Evolutionary conservation across 2,888 invertebrate species (phyloP).

Genomic region (Nipponacmea schrenckii): DNA sequence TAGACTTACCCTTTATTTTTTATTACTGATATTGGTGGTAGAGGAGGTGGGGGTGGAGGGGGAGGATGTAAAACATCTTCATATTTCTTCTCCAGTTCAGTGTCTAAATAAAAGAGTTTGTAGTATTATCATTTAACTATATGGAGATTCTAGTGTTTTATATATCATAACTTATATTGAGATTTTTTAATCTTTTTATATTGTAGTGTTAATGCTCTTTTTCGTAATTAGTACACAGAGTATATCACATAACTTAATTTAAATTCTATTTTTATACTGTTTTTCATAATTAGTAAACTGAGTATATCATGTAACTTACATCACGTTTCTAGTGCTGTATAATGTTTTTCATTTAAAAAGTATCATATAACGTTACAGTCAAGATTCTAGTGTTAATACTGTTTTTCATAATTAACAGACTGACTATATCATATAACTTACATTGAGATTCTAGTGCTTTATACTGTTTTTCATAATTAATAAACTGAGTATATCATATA

Average conservation of each 20-base stretch:
- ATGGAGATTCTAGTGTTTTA: constrained; percentile 6
- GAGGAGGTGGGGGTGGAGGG: constrained; percentile 52
- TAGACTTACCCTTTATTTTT: constrained; percentile 33
- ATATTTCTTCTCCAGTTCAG: constrained; percentile 40
- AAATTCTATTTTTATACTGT: not conserved
- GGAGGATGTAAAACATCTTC: constrained; percentile 41
- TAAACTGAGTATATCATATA: not conserved
- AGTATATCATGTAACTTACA: constrained; percentile 16
- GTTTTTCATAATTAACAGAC: too few relatives aligned
- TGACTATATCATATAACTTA: too few relatives aligned
- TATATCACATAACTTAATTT: constrained; percentile 24
- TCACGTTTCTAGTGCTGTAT: not conserved
- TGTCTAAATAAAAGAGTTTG: constrained; percentile 35
- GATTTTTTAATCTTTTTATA: too few relatives aligned
- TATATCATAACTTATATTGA: constrained; percentile 21
- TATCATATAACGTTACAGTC: too few relatives aligned
- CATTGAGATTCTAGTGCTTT: too few relatives aligned
- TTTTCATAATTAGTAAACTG: not conserved
- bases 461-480: too few relatives aligned
- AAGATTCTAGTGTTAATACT: too few relatives aligned
- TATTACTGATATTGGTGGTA: constrained; percentile 38
- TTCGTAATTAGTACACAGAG: too few relatives aligned
- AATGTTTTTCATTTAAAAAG: not conserved
- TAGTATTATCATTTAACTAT: constrained; percentile 27
- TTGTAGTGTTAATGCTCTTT: too few relatives aligned